Evolutionary conservation across 2,797 vertebrate species (phyloP).

Genomic region (Chromobotia macracanthus): DNA sequence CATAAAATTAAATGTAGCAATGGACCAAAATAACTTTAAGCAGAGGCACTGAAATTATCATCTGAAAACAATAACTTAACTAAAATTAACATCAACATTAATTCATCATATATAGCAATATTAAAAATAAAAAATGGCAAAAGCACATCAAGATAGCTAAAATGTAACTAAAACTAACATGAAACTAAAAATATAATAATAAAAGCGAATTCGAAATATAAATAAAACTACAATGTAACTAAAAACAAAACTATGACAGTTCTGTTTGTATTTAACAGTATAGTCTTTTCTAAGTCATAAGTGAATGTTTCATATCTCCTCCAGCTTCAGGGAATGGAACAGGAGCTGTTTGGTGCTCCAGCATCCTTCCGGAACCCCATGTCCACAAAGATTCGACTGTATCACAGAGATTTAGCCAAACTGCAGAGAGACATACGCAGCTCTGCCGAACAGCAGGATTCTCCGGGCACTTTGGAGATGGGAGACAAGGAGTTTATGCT

Average conservation of each 20-base stretch:
- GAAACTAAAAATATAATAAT: too few species aligned
- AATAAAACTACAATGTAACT: background rate
- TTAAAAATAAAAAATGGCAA: too few species aligned
- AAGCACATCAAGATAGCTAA: too few species aligned
- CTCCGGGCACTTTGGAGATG: slow-evolving; percentile 68
- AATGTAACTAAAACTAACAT: too few species aligned
- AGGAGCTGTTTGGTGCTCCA: slow-evolving; percentile 87
- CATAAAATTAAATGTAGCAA: too few species aligned
- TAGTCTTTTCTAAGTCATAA: background rate
- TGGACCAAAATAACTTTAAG: too few species aligned
- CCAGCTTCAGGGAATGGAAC: slow-evolving; percentile 92
- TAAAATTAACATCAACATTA: too few species aligned
- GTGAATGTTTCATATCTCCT: background rate
- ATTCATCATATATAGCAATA: too few species aligned
- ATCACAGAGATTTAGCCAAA: slow-evolving; percentile 86
- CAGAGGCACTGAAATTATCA: too few species aligned
- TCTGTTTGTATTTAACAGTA: background rate
- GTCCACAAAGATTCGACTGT: slow-evolving; percentile 86
- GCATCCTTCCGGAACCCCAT: slow-evolving; percentile 85
- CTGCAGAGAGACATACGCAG: slow-evolving; percentile 88
- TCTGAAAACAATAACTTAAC: too few species aligned
- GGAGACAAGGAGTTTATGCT: slow-evolving; percentile 78
- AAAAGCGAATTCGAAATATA: too few species aligned
- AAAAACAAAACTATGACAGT: background rate
- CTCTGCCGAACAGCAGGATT: slow-evolving; percentile 71